Percentiles rank a stretch among this genome's conserved stretches.
phyloP scores from a whole-genome alignment of 2,888 invertebrate genomes.

The Stenoptilia bipunctidactyla region DNA sequence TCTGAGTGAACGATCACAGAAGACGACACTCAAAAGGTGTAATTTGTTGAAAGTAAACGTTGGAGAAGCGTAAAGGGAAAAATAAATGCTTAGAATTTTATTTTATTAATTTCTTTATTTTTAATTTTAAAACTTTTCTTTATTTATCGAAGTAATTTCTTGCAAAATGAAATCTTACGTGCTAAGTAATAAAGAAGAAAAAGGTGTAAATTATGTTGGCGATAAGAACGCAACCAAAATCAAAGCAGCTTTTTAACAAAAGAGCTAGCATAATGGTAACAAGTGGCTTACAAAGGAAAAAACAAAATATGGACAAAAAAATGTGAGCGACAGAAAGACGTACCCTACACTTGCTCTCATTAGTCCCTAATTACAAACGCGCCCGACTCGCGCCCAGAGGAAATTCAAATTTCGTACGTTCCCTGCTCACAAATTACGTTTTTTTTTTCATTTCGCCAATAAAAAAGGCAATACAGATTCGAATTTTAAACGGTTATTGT shows the following conservation, averaged over 20 bases:
- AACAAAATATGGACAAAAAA: slow-evolving; percentile 36
- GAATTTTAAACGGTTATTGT: slow-evolving; percentile 68
- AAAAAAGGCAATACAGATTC: slow-evolving; percentile 55
- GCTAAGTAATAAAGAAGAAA: no score
- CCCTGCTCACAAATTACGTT: slow-evolving; percentile 51
- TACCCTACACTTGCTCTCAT: slow-evolving; percentile 45
- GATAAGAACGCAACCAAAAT: no score
- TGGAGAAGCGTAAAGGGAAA: no score
- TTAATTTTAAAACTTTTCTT: no score
- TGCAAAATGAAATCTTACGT: no score
- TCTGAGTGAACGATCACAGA: slow-evolving; percentile 41
- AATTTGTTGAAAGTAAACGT: slow-evolving; percentile 36
- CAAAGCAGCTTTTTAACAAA: no score
- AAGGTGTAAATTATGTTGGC: no score
- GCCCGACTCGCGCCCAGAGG: slow-evolving; percentile 33
- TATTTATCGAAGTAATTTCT: no score
- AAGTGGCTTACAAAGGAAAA: no score
- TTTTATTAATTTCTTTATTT: no score
- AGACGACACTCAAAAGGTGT: slow-evolving; percentile 26
- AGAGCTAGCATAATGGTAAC: no score
- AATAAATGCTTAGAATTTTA: no score
- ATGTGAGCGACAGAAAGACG: slow-evolving; percentile 27
- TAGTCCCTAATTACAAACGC: slow-evolving; percentile 57
- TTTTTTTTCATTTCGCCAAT: slow-evolving; percentile 37
- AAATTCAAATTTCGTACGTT: slow-evolving; percentile 56